phyloP scores from a whole-genome alignment of 1,140 invertebrate genomes.

The Sitophilus oryzae region DNA sequence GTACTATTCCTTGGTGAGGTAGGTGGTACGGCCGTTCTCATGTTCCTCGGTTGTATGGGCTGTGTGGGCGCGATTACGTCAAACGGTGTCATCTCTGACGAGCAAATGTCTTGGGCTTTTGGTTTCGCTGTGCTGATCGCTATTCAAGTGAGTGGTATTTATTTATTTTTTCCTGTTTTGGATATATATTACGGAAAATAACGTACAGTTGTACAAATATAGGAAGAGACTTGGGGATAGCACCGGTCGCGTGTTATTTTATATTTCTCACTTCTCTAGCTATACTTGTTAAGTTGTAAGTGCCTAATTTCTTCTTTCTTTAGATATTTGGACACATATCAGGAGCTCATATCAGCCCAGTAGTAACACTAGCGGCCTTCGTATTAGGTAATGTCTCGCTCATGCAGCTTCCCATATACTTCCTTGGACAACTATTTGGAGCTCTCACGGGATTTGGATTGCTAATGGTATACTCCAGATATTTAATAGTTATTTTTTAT shows the following conservation, averaged over 20 bases:
- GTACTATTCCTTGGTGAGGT: conserved; percentile 35
- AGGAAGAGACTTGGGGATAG: too few species aligned
- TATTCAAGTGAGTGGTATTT: conserved; percentile 34
- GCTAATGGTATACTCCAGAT: too few species aligned
- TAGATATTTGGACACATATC: conserved; percentile 63
- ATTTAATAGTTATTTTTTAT: too few species aligned
- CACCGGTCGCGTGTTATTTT: too few species aligned
- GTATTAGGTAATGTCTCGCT: conserved; percentile 32
- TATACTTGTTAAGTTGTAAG: too few species aligned
- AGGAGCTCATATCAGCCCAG: conserved; percentile 69
- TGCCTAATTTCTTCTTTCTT: too few species aligned
- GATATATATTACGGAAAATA: too few species aligned
- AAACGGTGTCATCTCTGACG: conserved; percentile 10
- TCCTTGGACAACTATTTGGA: conserved; percentile 8
- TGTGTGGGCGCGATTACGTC: conserved; percentile 21
- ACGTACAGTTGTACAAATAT: too few species aligned
- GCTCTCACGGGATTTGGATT: conserved; percentile 2
- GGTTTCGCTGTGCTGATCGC: conserved; percentile 30
- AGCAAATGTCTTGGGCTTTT: conserved; percentile 18
- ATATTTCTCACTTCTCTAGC: too few species aligned
- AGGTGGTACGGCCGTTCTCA: conserved; percentile 38
- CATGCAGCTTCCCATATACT: conserved; percentile 4
- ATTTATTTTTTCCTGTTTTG: too few species aligned
- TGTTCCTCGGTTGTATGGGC: conserved; percentile 32
- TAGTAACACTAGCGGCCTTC: conserved; percentile 62